Base-by-base conservation (phyloP, 2,113 vertebrate genomes). In the Ivindomyrus marchei region DNA sequence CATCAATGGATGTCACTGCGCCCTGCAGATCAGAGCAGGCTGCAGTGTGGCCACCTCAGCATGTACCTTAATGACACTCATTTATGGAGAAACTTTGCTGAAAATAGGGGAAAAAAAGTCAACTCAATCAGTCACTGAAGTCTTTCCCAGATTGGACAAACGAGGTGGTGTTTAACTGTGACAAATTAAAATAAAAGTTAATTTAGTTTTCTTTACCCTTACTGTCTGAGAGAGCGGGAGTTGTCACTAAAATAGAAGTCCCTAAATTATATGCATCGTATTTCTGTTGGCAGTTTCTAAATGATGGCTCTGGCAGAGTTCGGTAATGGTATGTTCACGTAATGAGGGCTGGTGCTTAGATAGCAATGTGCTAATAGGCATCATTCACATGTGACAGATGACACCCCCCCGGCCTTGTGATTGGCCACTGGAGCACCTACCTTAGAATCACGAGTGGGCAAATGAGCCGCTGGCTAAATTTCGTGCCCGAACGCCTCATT, bases 401-500 rank as follows among this genome's bases (percentile, higher is more conserved):
- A 93, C 94, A 95, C 94, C 96, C 95, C 94, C 94, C 94, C 94
- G 92, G 94, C 96, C 95, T 95, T 95, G 95, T 96, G 95, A 96
- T 96, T 89, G 86, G 94, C 94, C 94, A 95, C 96, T 95, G 94
- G 95, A 97, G 96, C 19, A 96, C 95, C 96, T 91, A 96, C 96
- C 96, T 96, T 96, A 96, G 95, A 97, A 97, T 97, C 96, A 97
- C 96, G 93, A 94, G 96, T 96, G 96, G 36, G 96, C 95, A 97
- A 97, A 98, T 97, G 96, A 93, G 96, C 96, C 95, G 96, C 96
- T 96, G 96, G 97, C 97, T 98, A 97, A 97, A 97, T 97, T 97
- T 96, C 96, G 97, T 97, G 96, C 96, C 97, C 97, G 96, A 98
- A 96, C 97, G 97, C 96, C 97, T 97, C 97, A 98, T 98, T 98